phyloP scores from a whole-genome alignment of 2,888 invertebrate species.

The Chloroclystis v-ata region DNA sequence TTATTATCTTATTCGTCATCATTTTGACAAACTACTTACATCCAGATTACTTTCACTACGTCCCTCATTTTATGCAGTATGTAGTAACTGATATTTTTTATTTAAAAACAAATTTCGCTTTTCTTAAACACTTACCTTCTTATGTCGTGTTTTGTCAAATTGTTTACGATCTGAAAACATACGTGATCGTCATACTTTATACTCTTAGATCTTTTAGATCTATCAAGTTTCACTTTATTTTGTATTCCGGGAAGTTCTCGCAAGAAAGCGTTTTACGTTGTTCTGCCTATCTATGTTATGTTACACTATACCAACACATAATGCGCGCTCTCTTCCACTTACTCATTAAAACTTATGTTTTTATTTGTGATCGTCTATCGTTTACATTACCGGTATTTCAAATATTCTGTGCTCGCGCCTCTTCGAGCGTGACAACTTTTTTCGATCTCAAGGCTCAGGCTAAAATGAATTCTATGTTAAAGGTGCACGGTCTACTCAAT shows the following conservation, averaged over 20 bases:
- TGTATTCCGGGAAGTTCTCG: slow-evolving; percentile 49
- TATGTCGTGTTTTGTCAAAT: neutral
- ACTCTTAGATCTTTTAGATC: slow-evolving; percentile 41
- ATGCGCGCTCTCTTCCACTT: slow-evolving; percentile 18
- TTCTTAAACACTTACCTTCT: no score
- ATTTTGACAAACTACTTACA: slow-evolving; percentile 28
- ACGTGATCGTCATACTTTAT: slow-evolving; percentile 31
- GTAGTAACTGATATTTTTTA: no score
- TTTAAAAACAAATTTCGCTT: no score
- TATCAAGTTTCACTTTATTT: slow-evolving; percentile 62
- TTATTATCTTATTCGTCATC: slow-evolving; percentile 24
- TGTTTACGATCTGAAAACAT: slow-evolving; percentile 1
- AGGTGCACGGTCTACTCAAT: slow-evolving; percentile 18
- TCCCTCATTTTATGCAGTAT: slow-evolving; percentile 12
- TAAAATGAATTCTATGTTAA: slow-evolving; percentile 25
- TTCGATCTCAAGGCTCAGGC: slow-evolving; percentile 27
- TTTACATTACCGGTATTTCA: slow-evolving; percentile 33
- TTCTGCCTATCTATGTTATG: slow-evolving; percentile 23
- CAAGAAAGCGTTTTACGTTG: slow-evolving; percentile 52
- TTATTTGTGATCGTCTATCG: slow-evolving; percentile 21
- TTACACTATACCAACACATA: slow-evolving; percentile 13
- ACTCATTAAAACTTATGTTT: slow-evolving; percentile 18
- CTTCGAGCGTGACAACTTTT: slow-evolving; percentile 53
- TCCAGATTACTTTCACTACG: slow-evolving; percentile 30
- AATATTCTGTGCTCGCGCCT: slow-evolving; percentile 44